A percentile compares a stretch with the other conserved stretches of the same genome.
These are phyloP conservation scores for Tridacna crocea DNA, from an alignment of 2,888 invertebrate species.

Conservation along the genomic window DNA sequence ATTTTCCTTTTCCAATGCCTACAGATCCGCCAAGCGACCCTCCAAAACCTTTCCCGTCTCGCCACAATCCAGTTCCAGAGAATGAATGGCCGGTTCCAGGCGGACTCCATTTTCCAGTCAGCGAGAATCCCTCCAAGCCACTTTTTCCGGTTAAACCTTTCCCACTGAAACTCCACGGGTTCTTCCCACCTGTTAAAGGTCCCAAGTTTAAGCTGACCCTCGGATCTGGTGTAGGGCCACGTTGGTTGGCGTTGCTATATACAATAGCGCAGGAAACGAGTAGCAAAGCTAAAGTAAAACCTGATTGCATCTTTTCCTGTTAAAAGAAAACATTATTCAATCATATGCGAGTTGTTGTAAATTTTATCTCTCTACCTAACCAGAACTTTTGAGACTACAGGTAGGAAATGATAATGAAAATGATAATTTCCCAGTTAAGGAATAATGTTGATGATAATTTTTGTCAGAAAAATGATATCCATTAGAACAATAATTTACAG, in stretches of 20 bases:
- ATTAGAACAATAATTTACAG: too few relatives aligned
- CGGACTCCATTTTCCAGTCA: conserved; percentile 16
- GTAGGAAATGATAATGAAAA: too few relatives aligned
- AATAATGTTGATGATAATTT: too few relatives aligned
- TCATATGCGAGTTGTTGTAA: too few relatives aligned
- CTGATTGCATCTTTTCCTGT: background rate
- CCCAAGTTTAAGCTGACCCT: background rate
- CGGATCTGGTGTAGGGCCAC: background rate
- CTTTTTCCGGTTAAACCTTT: background rate
- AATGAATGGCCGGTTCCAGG: conserved; percentile 10
- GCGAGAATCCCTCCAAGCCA: background rate
- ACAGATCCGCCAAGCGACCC: conserved; percentile 2
- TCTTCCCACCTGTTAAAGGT: background rate
- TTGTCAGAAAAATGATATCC: too few relatives aligned
- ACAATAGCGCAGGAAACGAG: background rate
- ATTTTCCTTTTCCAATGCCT: background rate
- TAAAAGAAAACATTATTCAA: background rate
- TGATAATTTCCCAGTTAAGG: too few relatives aligned
- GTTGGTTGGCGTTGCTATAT: background rate
- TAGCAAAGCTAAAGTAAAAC: background rate
- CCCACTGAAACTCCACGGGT: conserved; percentile 10
- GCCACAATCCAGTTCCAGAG: conserved; percentile 19
- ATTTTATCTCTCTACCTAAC: too few relatives aligned
- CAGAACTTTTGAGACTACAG: too few relatives aligned
- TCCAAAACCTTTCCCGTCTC: conserved; percentile 13